phyloP scores from a whole-genome alignment of 2,888 invertebrate genomes.

The Dorcus parallelipipedus region DNA sequence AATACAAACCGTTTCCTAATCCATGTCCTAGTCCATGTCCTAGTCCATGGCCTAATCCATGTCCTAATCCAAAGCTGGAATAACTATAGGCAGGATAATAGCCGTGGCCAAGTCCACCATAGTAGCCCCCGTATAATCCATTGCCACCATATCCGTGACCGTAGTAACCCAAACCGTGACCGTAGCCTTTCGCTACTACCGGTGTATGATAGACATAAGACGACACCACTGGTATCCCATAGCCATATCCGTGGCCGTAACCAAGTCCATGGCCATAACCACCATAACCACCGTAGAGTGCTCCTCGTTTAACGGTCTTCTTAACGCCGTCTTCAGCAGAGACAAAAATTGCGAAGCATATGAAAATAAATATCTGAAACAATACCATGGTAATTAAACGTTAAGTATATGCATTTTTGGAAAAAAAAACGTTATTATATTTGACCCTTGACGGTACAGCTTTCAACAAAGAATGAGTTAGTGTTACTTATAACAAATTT shows the following conservation, averaged over 20 bases:
- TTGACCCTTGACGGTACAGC: too few relatives aligned
- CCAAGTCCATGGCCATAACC: slow-evolving; percentile 18
- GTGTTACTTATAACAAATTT: too few relatives aligned
- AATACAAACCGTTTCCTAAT: slow-evolving; percentile 20
- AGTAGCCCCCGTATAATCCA: neutral
- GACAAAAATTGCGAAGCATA: slow-evolving; percentile 18
- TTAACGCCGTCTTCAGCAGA: slow-evolving; percentile 28
- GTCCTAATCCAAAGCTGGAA: slow-evolving; percentile 21
- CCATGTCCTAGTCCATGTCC: slow-evolving; percentile 21
- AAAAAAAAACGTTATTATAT: too few relatives aligned
- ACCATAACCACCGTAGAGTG: slow-evolving; percentile 30
- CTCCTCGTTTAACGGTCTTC: slow-evolving; percentile 37
- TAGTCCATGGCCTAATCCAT: slow-evolving; percentile 21
- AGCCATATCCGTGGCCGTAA: slow-evolving; percentile 23
- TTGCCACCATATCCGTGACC: slow-evolving; percentile 22
- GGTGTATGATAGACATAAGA: slow-evolving; percentile 19
- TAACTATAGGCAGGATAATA: slow-evolving; percentile 16
- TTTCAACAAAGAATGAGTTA: too few relatives aligned
- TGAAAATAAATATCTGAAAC: slow-evolving; percentile 16
- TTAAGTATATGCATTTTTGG: too few relatives aligned
- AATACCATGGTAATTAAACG: neutral
- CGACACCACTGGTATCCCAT: slow-evolving; percentile 23
- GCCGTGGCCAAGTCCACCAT: slow-evolving; percentile 7
- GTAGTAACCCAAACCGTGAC: slow-evolving; percentile 14
- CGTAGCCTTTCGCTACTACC: slow-evolving; percentile 13